Percentiles rank a stretch among this genome's conserved stretches.
These are phyloP conservation scores for Cavia aperea DNA, from an alignment of 2,113 vertebrate genomes.

Conservation along the genomic window DNA sequence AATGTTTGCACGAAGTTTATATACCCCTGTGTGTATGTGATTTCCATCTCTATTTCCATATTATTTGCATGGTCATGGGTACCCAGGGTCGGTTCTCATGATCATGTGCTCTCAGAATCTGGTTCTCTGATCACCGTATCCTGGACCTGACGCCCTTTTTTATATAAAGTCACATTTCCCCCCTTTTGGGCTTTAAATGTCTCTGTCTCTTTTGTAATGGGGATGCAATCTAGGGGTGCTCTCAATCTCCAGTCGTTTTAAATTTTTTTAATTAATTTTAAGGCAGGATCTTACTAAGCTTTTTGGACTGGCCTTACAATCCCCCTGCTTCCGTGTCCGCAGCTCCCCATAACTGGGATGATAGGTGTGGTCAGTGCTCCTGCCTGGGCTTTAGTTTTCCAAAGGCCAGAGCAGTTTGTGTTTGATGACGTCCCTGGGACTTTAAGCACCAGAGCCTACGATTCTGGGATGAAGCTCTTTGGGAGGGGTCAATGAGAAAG, in stretches of 20 bases:
- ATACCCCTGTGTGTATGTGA: background rate
- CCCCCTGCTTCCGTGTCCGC: background rate
- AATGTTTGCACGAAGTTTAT: background rate
- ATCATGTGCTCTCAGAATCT: background rate
- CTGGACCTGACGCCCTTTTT: background rate
- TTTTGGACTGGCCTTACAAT: background rate
- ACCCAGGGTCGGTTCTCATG: background rate
- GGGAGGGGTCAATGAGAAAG: background rate
- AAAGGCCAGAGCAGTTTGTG: background rate
- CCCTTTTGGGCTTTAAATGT: background rate
- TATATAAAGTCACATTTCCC: background rate
- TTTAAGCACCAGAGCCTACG: background rate
- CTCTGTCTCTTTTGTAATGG: background rate
- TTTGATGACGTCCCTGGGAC: background rate
- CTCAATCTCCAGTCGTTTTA: background rate
- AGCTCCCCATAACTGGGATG: background rate
- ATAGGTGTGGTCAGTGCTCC: background rate
- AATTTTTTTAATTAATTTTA: background rate
- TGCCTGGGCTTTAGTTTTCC: background rate
- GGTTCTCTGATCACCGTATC: constrained; percentile 3
- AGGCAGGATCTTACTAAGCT: background rate
- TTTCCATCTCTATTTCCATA: constrained; percentile 36
- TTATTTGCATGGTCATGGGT: constrained; percentile 4
- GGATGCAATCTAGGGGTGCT: background rate
- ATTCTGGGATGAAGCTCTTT: background rate